Percentiles rank a stretch among this genome's conserved stretches.
Conservation (phyloP, 2,113 vertebrate species). For the Seriola quinqueradiata region DNA sequence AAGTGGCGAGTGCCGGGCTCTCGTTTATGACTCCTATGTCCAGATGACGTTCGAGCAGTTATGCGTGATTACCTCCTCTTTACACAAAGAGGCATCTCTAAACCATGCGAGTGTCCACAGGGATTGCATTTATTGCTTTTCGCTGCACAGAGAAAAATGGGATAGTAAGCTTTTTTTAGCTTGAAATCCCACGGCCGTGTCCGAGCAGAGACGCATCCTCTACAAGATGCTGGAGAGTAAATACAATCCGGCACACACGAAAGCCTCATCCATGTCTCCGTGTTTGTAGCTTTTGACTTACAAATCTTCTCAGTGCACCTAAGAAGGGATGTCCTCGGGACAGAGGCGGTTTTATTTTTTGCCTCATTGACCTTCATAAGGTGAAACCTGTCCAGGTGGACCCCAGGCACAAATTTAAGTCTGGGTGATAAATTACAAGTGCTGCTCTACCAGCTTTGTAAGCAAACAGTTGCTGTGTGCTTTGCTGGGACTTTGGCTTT, state of each 20-base stretch:
- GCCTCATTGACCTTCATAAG: slow-evolving; percentile 67
- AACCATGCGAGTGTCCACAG: slow-evolving; percentile 49
- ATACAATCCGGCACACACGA: slow-evolving; percentile 51
- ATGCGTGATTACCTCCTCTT: slow-evolving; percentile 65
- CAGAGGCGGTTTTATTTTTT: slow-evolving; percentile 54
- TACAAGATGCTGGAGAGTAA: slow-evolving; percentile 47
- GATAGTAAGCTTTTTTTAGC: slow-evolving; percentile 41
- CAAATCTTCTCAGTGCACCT: slow-evolving; percentile 48
- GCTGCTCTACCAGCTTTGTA: slow-evolving; percentile 51
- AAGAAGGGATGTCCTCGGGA: slow-evolving; percentile 43
- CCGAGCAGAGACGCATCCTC: slow-evolving; percentile 52
- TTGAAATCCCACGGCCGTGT: slow-evolving; percentile 45
- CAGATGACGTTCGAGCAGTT: slow-evolving; percentile 70
- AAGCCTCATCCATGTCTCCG: slow-evolving; percentile 39
- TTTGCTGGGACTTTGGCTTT: slow-evolving; percentile 57
- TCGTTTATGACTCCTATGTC: slow-evolving; percentile 67
- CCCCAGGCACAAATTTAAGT: slow-evolving; percentile 57
- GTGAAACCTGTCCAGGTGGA: slow-evolving; percentile 64
- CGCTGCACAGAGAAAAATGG: slow-evolving; percentile 44
- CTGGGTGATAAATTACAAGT: slow-evolving; percentile 77
- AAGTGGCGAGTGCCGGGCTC: slow-evolving; percentile 40
- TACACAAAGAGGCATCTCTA: slow-evolving; percentile 54
- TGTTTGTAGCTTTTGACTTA: slow-evolving; percentile 51
- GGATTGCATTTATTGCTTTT: slow-evolving; percentile 65
- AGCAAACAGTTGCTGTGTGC: slow-evolving; percentile 57